These are phyloP conservation scores for Amblyjoppa proteus DNA, from an alignment of 2,888 invertebrate genomes.

Conservation along the genomic window DNA sequence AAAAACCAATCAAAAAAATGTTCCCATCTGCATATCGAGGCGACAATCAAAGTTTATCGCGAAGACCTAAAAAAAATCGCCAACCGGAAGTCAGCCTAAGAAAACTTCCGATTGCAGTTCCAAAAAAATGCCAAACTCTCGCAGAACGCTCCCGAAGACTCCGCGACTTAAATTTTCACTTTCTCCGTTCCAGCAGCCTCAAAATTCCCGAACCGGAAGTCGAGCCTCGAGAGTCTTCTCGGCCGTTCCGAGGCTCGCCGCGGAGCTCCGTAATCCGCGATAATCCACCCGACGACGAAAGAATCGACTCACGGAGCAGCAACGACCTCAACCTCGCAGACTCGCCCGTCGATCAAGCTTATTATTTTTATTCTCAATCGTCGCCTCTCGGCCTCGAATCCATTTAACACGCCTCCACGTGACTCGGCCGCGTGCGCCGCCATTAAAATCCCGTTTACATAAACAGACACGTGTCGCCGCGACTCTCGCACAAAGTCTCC, in stretches of 20 bases:
- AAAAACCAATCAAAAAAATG: not conserved
- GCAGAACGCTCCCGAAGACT: no score
- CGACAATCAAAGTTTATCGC: not conserved
- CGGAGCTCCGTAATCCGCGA: conserved; percentile 49
- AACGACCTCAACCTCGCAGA: not conserved
- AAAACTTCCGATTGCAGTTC: not conserved
- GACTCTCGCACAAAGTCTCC: not conserved
- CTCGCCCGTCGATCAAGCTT: not conserved
- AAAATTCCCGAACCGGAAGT: conserved; percentile 11
- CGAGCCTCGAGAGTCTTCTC: not conserved
- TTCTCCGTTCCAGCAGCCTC: not conserved
- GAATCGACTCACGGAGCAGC: not conserved
- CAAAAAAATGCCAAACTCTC: not conserved
- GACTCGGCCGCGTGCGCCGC: conserved; percentile 8
- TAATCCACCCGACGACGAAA: conserved; percentile 23
- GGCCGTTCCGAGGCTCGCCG: not conserved
- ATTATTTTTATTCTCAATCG: conserved; percentile 20
- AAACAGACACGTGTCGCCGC: not conserved
- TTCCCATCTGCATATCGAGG: not conserved
- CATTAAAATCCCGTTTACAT: conserved; percentile 12
- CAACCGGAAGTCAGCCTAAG: not conserved
- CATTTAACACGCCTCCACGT: conserved; percentile 28
- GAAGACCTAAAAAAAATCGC: not conserved
- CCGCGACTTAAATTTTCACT: not conserved
- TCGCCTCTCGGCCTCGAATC: not conserved